These are phyloP conservation scores for Luscinia megarhynchos DNA, from an alignment of 2,797 vertebrate species.

Conservation along the genomic window DNA sequence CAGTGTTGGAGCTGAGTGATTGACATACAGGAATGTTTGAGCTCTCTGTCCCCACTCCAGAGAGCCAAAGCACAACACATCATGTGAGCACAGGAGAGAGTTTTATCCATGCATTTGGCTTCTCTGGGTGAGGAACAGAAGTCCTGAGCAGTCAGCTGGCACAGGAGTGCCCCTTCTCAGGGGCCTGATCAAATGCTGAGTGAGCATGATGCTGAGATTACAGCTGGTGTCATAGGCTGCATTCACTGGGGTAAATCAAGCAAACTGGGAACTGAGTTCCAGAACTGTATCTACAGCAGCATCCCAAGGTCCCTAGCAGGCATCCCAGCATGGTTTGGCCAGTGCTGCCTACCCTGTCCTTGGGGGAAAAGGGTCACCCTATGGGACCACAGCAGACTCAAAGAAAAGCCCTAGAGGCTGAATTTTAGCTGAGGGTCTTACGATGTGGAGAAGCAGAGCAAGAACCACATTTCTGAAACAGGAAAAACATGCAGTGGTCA, in stretches of 20 bases:
- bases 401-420: not conserved
- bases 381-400: not conserved
- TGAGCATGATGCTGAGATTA: not conserved
- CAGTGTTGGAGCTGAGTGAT: not conserved
- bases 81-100: not conserved
- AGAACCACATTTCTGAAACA: not conserved
- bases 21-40: not conserved
- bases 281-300: not conserved
- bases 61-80: not conserved
- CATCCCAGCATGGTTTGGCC: not conserved
- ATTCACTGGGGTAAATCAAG: not conserved
- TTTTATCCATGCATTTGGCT: not conserved
- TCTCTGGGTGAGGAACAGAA: not conserved
- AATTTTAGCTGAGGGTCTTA: not conserved
- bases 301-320: not conserved
- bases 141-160: not conserved
- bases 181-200: not conserved
- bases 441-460: not conserved
- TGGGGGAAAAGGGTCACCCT: not conserved
- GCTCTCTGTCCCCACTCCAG: not conserved
- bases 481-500: not conserved
- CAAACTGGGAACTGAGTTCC: not conserved
- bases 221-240: not conserved
- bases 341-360: not conserved
- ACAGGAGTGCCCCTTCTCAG: not conserved